Evolutionary conservation across 2,888 invertebrate species (phyloP), one percentile per base, ranked within the genome.

Genomic region (Drosophila neoperkinsi): DNA sequence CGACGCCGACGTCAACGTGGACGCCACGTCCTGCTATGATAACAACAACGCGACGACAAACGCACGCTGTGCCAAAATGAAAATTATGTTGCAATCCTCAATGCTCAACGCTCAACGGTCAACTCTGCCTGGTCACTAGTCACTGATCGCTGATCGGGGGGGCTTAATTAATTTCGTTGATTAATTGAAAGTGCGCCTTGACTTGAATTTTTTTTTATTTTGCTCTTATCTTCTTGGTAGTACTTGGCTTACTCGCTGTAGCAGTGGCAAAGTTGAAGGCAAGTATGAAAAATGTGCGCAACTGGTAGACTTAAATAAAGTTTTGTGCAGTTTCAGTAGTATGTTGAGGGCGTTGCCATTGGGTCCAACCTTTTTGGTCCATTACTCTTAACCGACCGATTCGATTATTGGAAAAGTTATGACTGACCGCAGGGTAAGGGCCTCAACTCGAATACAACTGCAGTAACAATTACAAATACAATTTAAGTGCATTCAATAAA

Each of bases 111-210:
- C 43, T 57, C 75, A 55, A 34, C 59, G 75, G 52, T 65, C 75
- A 74, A 70, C 79, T 70, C 73, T 74, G 86, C 81, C 81, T 70
- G 74, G 55, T 68, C 84, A 76, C 72, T 78, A 46, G 16, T 57
- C 53, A 41, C 46, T 65, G 71, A 62, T 72, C 81, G 57, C 58
- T 70, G 67, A 60, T 68, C 70, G 31, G 64, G 67, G 72, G 71
- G 75, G 71, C 90, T 88, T 85, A 89, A 88, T 89, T 88, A 87
- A 89, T 89, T 87, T 84, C 88, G 84, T 87, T 87, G 87, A 89
- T 88, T 88, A 89, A 88, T 88, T 88, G 90, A 87, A 89, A 89
- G 84, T 85, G 90, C 78, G 78, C 80, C 78, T 80, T 69, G 73
- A 55, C 31, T 73, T 66, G 70, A 25, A 21, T 68, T 53, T 58